Evolutionary conservation across 2,113 vertebrate genomes (phyloP).

Genomic region (Eonycteris spelaea): DNA sequence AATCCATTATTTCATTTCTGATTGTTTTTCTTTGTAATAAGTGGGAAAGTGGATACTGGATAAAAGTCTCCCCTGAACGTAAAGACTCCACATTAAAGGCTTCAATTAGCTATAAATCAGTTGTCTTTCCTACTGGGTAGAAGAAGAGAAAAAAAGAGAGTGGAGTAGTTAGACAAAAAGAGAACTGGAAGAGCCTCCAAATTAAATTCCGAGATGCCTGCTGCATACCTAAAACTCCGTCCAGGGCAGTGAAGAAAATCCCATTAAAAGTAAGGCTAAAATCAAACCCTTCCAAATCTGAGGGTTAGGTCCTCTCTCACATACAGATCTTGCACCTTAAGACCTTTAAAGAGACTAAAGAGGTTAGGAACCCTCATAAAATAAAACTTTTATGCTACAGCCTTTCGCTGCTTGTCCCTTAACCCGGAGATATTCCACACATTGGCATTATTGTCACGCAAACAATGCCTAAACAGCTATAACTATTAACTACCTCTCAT

Average conservation of each 20-base stretch:
- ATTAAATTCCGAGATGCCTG: slow-evolving; percentile 73
- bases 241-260: neutral
- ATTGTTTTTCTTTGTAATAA: slow-evolving; percentile 86
- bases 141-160: slow-evolving; percentile 59
- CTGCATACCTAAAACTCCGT: slow-evolving; percentile 52
- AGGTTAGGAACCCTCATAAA: slow-evolving; percentile 58
- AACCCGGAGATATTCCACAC: slow-evolving; percentile 11
- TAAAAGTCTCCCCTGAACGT: slow-evolving; percentile 80
- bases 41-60: slow-evolving; percentile 84
- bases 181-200: slow-evolving; percentile 60
- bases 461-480: slow-evolving; percentile 50
- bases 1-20: slow-evolving; percentile 83
- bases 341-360: neutral
- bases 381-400: slow-evolving; percentile 5
- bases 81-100: slow-evolving; percentile 79
- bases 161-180: neutral
- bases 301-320: neutral
- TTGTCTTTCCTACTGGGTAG: slow-evolving; percentile 80
- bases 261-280: neutral
- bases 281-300: neutral
- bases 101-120: slow-evolving; percentile 86
- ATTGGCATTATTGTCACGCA: slow-evolving; percentile 58
- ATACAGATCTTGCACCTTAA: neutral
- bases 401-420: neutral
- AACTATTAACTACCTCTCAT: slow-evolving; percentile 71